Percentiles rank a stretch among this genome's conserved stretches.
phyloP scores from a whole-genome alignment of 2,888 invertebrate genomes.

The Oxyscelio sp. region DNA sequence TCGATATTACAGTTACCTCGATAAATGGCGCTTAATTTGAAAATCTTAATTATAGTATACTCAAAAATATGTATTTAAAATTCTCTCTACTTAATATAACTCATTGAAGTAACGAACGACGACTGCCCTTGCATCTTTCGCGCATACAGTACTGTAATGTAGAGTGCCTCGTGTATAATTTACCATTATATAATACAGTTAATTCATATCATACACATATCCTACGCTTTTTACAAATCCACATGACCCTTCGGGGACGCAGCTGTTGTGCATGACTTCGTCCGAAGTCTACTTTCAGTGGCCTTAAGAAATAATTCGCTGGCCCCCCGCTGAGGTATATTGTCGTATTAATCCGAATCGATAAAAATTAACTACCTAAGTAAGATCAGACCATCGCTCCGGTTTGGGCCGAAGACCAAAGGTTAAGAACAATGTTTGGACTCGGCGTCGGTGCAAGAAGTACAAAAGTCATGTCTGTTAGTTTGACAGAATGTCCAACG shows the following conservation, averaged over 20 bases:
- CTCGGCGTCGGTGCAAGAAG: background rate
- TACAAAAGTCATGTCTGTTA: background rate
- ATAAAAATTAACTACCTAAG: conserved; percentile 37
- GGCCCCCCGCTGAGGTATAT: conserved; percentile 60
- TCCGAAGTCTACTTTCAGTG: conserved; percentile 58
- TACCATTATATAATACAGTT: background rate
- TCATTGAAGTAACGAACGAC: no score
- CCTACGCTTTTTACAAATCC: conserved; percentile 13
- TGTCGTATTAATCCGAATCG: conserved; percentile 39
- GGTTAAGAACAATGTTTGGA: no score
- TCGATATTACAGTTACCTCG: background rate
- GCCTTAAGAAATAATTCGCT: conserved; percentile 53
- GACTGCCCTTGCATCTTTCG: no score
- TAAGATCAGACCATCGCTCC: conserved; percentile 50
- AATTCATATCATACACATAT: background rate
- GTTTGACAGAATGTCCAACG: no score
- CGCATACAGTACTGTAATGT: no score
- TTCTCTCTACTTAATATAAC: no score
- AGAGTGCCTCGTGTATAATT: background rate
- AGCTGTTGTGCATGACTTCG: conserved; percentile 55
- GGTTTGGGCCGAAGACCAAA: no score
- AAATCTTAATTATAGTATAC: no score
- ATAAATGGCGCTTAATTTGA: background rate
- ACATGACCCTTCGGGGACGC: conserved; percentile 35
- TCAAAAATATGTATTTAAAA: no score